Base-by-base conservation (phyloP, 2,797 vertebrate genomes). In the Hyperoplus lanceolatus region DNA sequence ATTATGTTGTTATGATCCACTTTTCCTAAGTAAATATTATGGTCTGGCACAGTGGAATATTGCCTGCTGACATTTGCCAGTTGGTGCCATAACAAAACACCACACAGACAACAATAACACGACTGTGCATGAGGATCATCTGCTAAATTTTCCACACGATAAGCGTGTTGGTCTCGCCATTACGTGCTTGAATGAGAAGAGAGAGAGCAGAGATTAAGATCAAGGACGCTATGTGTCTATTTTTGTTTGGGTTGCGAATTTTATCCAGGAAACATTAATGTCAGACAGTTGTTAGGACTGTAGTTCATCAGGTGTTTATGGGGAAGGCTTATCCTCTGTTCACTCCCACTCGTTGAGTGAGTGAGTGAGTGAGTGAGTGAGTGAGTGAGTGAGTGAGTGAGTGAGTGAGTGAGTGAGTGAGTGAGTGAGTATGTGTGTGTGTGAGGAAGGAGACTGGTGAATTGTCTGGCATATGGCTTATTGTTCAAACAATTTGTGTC, bases 1-100 rank as follows among this genome's bases (percentile, higher is more conserved):
- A 59, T 70, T 84, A 29, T 29, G 29, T 29, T 86, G 65, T 46
- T 63, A 39, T 77, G 70, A 84, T 82, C 65, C 41, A 73, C 1
- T 76, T 29, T 71, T 70, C 9, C 50, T 29, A 70, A 38, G 50
- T 86, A 87, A 93, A 91, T 93, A 91, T 94, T 94, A 86, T 93
- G 81, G 77, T 85, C 76, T 84, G 77, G 36, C 65, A 80, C 2
- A 10, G 78, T 1, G 15, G 49, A 85, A 79, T 66, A 75, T 29
- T 45, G n/a, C 12, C 53, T 43, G 66, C 75, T 87, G 82, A 85
- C 85, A 85, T 89, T 83, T 84, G 18, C 46, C 63, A 29, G 49
- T 49, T 90, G 81, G 65, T 86, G 80, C 54, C 81, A 87, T 4
- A 86, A 89, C 83, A 90, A 87, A 86, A 87, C 75, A 76, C 68